A percentile compares a stretch with the other conserved stretches of the same genome.
phyloP scores from a whole-genome alignment of 37 sponge, comb jelly and placozoan genomes.

The Haliclona indistincta region DNA sequence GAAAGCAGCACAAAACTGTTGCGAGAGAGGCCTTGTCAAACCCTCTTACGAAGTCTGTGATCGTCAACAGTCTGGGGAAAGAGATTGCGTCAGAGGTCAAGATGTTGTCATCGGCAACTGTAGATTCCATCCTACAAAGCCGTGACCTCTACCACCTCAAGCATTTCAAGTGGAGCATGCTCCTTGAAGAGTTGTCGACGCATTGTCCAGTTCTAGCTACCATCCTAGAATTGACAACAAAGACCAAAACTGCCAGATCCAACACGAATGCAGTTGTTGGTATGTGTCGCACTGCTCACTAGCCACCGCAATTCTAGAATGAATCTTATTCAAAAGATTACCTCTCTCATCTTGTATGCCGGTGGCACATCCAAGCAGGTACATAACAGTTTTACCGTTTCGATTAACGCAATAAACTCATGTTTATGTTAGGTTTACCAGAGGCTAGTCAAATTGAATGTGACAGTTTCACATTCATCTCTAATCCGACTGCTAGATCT shows the following conservation, averaged over 20 bases:
- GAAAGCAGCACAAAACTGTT: constrained; percentile 1
- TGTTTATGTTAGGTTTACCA: too few species aligned
- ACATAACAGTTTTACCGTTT: too few species aligned
- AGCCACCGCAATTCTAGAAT: constrained; percentile 2
- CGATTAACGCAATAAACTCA: too few species aligned
- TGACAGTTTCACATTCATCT: too few species aligned
- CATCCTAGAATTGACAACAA: constrained; percentile 7
- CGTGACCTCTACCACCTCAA: constrained; percentile 1
- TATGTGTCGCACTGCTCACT: constrained; percentile 12
- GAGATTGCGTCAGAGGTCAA: constrained; percentile 18
- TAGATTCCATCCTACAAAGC: constrained; percentile 18
- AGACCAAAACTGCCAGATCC: not conserved
- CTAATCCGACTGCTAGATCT: too few species aligned
- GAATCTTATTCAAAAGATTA: constrained; percentile 20
- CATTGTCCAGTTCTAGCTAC: constrained; percentile 14
- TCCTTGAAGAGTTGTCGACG: constrained; percentile 11
- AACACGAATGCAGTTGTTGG: not conserved
- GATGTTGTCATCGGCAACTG: not conserved
- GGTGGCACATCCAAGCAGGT: constrained; percentile 22
- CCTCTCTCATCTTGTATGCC: constrained; percentile 12
- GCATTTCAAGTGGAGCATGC: constrained; percentile 13
- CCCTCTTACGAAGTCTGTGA: not conserved
- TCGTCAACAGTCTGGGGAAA: not conserved
- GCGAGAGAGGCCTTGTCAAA: constrained; percentile 3
- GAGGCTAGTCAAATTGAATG: too few species aligned